Evolutionary conservation across 2,113 vertebrate genomes (phyloP), one percentile per base, ranked within the genome.

Genomic region (Herpailurus yagouaroundi): DNA sequence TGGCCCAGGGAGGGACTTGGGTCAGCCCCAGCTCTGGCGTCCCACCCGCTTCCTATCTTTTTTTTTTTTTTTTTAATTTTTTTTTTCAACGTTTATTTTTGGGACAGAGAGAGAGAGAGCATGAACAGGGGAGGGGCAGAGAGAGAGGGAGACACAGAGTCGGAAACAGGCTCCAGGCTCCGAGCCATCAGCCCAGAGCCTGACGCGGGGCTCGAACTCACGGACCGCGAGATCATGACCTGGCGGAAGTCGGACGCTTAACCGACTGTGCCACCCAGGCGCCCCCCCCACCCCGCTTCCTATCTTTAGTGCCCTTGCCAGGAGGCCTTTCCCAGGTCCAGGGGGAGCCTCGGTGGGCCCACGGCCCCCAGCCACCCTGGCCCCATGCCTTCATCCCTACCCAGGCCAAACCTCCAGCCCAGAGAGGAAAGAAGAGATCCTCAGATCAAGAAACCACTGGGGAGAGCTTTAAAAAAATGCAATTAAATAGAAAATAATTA

Each of bases 401-500:
- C 38, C 4, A 10, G 9, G 55, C 63, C 55, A 55, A 48, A 55
- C 2, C 80, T 87, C 31, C 33, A 29, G 31, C 69, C 55, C 9
- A 23, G 33, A 57, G 66, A 92, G 52, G 63, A 60, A 23, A 45
- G 36, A 33, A 48, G n/a, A 80, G 64, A 19, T 12, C 66, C 41
- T 88, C 38, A 45, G 38, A 50, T 38, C 68, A 25, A 71, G 84
- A 95, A 68, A 73, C 57, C 80, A 7, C 63, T 4, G 29, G 79
- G 91, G 92, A 97, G 77, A 88, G 55, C 74, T 96, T 92, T 79
- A 21, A 81, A 96, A 96, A 97, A 95, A 97, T 55, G 71, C 83
- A 96, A 96, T 81, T 95, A 96, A 96, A 68, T 89, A 83, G 63
- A 77, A 95, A 95, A 95, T 79, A 95, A 93, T 98, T 97, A 93